A percentile compares a stretch with the other conserved stretches of the same genome.
phyloP scores from a whole-genome alignment of 2,797 vertebrate genomes.

The Falco novaeseelandiae region DNA sequence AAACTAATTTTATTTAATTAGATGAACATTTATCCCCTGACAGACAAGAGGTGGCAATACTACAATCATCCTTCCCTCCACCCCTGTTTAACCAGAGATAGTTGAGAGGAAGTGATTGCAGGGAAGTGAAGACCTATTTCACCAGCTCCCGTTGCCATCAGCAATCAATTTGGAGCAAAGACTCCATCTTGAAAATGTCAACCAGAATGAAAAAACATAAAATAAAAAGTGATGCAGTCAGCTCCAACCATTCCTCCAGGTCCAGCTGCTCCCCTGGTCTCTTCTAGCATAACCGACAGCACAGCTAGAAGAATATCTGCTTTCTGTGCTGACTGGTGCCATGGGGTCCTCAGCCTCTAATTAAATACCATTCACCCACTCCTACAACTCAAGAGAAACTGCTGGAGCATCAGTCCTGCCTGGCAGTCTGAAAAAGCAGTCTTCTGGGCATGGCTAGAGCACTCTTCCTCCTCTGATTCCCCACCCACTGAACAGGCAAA shows the following conservation, averaged over 20 bases:
- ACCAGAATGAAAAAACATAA: not conserved
- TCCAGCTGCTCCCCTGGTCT: not conserved
- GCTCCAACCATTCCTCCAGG: not conserved
- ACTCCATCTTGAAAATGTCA: constrained; percentile 41
- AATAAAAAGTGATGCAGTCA: not conserved
- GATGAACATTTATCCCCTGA: constrained; percentile 38
- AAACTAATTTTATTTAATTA: constrained; percentile 40
- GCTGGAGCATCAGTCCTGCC: not conserved
- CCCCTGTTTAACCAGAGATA: constrained; percentile 4
- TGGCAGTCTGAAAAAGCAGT: not conserved
- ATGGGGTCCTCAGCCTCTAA: not conserved
- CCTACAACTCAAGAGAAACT: not conserved
- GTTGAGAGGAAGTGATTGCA: constrained; percentile 17
- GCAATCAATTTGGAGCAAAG: constrained; percentile 37
- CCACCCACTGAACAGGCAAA: not conserved
- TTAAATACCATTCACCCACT: not conserved
- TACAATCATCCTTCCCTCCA: not conserved
- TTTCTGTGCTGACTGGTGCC: not conserved
- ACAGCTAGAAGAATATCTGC: not conserved
- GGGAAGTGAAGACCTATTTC: not conserved
- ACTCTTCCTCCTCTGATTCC: not conserved
- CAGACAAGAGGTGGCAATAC: constrained; percentile 15
- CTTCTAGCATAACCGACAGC: not conserved
- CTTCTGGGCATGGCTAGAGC: fast-evolving
- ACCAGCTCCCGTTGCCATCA: not conserved